Conservation (phyloP, 2,113 vertebrate genomes). For the Poicephalus gulielmi region DNA sequence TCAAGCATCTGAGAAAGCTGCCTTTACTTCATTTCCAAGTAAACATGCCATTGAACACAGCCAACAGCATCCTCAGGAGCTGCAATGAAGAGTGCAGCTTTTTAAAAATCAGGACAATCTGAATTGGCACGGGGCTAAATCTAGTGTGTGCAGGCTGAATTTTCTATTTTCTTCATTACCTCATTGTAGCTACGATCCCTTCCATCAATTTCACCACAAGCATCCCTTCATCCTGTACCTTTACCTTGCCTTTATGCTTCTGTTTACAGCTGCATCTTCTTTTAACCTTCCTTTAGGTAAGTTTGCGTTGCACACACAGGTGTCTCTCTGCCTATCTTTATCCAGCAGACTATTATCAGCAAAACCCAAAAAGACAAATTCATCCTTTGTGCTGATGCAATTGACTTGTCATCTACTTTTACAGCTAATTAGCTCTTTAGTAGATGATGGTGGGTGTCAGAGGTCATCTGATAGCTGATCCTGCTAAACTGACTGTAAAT, state of each 20-base stretch:
- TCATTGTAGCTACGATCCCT: neutral
- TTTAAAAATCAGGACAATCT: neutral
- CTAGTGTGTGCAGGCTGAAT: neutral
- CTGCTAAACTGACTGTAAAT: constrained; percentile 79
- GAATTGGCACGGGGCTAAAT: neutral
- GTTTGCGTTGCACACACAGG: constrained; percentile 13
- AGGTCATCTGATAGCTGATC: constrained; percentile 80
- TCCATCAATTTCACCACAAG: neutral
- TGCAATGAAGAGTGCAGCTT: neutral
- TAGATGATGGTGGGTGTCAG: constrained; percentile 68
- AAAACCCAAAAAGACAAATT: constrained; percentile 73
- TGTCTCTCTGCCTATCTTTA: neutral
- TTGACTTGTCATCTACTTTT: constrained; percentile 78
- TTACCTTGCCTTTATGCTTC: neutral
- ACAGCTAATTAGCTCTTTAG: constrained; percentile 80
- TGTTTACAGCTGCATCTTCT: neutral
- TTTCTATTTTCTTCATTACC: neutral
- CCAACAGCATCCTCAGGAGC: neutral
- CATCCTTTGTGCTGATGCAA: constrained; percentile 75
- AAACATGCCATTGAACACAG: neutral
- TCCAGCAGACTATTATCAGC: constrained; percentile 46
- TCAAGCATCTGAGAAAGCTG: neutral
- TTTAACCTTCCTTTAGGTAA: neutral
- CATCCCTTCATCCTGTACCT: neutral
- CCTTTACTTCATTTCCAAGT: neutral